These are phyloP conservation scores for Cyprinella venusta DNA, from an alignment of 2,797 vertebrate genomes.

Conservation along the genomic window DNA sequence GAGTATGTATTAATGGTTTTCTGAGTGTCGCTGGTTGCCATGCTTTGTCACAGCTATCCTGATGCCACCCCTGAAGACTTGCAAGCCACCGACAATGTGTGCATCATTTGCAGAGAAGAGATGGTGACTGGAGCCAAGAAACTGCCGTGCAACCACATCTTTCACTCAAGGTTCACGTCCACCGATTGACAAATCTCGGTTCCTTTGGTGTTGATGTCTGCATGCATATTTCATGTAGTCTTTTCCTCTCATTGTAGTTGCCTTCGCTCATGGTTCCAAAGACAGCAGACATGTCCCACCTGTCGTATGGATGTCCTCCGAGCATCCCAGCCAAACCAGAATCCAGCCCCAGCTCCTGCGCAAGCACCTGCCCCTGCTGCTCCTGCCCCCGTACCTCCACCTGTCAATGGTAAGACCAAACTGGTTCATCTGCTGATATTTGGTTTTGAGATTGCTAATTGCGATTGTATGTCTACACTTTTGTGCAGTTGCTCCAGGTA, in stretches of 20 bases:
- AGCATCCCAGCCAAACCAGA: slow-evolving; percentile 84
- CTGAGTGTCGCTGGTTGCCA: background rate
- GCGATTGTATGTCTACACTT: background rate
- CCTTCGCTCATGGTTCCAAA: slow-evolving; percentile 97
- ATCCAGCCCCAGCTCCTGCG: slow-evolving; percentile 78
- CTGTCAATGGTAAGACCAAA: slow-evolving; percentile 79
- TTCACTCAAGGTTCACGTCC: slow-evolving; percentile 88
- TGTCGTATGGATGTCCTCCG: slow-evolving; percentile 96
- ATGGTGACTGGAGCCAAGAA: slow-evolving; percentile 97
- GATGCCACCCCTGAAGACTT: slow-evolving; percentile 94
- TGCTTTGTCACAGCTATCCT: slow-evolving; percentile 82
- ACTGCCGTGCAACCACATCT: slow-evolving; percentile 96
- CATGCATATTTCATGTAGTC: background rate
- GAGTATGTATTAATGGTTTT: background rate
- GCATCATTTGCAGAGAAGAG: slow-evolving; percentile 96
- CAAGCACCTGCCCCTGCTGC: slow-evolving; percentile 73
- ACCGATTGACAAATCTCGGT: background rate
- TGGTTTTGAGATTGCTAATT: background rate
- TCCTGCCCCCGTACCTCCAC: slow-evolving; percentile 76
- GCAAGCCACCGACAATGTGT: slow-evolving; percentile 92
- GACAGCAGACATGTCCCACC: slow-evolving; percentile 96
- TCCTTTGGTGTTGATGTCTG: background rate
- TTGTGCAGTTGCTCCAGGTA: slow-evolving; percentile 83
- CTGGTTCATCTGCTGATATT: background rate
- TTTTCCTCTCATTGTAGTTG: slow-evolving; percentile 77